These are phyloP conservation scores for Polia nebulosa DNA, from an alignment of 2,888 invertebrate genomes.

Conservation along the genomic window DNA sequence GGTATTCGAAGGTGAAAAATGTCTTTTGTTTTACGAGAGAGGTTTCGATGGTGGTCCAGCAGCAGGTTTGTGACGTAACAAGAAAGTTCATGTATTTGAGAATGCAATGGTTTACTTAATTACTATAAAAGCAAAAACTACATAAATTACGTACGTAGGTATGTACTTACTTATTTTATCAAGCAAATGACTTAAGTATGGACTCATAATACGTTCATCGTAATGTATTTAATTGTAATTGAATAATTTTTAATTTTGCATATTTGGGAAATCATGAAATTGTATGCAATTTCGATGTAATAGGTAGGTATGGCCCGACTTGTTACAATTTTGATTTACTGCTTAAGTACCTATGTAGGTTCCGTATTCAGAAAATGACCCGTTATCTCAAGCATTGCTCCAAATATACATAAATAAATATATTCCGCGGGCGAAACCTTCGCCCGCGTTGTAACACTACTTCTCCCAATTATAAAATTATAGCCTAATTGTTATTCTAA, in stretches of 20 bases:
- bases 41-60: slow-evolving; percentile 73
- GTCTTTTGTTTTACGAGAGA: slow-evolving; percentile 26
- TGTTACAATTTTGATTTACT: slow-evolving; percentile 59
- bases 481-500: too few relatives aligned
- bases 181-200: slow-evolving; percentile 64
- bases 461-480: too few relatives aligned
- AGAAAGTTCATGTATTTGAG: slow-evolving; percentile 71
- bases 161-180: slow-evolving; percentile 46
- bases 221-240: slow-evolving; percentile 58
- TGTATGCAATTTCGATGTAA: slow-evolving; percentile 58
- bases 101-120: slow-evolving; percentile 74
- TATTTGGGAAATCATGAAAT: slow-evolving; percentile 54
- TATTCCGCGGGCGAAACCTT: too few relatives aligned
- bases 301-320: slow-evolving; percentile 33
- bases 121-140: slow-evolving; percentile 59
- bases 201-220: slow-evolving; percentile 48
- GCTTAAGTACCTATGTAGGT: slow-evolving; percentile 16
- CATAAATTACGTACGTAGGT: slow-evolving; percentile 37
- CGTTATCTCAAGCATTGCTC: slow-evolving; percentile 7
- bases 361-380: slow-evolving; percentile 15
- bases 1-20: slow-evolving; percentile 1
- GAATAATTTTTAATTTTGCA: slow-evolving; percentile 54
- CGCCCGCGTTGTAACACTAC: too few relatives aligned
- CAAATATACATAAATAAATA: slow-evolving; percentile 8
- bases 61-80: slow-evolving; percentile 69